Percentiles rank a stretch among this genome's conserved stretches.
Conservation (phyloP, 2,113 vertebrate genomes). For the Ramphastos sulfuratus region DNA sequence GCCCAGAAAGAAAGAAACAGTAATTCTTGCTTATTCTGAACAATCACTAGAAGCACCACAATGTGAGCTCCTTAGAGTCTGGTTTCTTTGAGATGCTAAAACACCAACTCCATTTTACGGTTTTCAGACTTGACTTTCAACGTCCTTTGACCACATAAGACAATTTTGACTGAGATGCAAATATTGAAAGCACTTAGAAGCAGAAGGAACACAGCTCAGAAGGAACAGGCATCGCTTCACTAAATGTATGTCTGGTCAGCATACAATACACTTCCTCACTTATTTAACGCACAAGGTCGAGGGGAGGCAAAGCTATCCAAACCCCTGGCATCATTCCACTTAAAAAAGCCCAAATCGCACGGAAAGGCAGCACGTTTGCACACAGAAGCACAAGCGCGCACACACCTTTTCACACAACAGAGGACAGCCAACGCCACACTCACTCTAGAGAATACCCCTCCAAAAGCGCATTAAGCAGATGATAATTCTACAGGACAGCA, state of each 20-base stretch:
- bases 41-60: not conserved
- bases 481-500: not conserved
- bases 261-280: not conserved
- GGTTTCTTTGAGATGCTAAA: not conserved
- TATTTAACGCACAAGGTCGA: fast-evolving
- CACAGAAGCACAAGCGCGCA: fast-evolving
- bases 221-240: fast-evolving
- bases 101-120: not conserved
- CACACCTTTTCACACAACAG: not conserved
- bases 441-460: not conserved
- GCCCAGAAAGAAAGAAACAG: not conserved
- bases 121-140: not conserved
- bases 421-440: fast-evolving
- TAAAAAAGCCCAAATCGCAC: fast-evolving
- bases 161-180: not conserved
- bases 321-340: not conserved
- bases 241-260: not conserved
- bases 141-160: fast-evolving
- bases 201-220: not conserved
- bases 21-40: not conserved
- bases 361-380: fast-evolving
- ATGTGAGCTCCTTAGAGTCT: not conserved
- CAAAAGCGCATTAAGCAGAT: fast-evolving
- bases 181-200: not conserved
- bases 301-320: not conserved